phyloP scores from a whole-genome alignment of 2,113 vertebrate genomes.

The Misgurnus mizolepis region DNA sequence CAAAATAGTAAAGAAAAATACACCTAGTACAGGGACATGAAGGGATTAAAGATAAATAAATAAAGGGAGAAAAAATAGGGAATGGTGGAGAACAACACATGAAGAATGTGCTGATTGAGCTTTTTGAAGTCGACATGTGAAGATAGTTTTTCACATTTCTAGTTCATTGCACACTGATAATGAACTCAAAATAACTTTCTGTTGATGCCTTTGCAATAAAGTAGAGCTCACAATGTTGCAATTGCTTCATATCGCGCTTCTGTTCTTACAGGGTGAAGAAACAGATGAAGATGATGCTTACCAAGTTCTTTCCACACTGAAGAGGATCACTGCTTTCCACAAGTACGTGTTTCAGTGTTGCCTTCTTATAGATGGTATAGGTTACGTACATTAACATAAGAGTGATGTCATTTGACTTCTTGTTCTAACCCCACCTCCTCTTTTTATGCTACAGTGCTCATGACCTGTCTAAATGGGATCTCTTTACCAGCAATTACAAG shows the following conservation, averaged over 20 bases:
- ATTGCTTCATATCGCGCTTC: background rate
- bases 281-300: constrained; percentile 98
- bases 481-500: constrained; percentile 98
- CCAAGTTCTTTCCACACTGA: constrained; percentile 95
- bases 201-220: background rate
- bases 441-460: constrained; percentile 80
- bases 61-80: too few species aligned
- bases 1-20: too few species aligned
- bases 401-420: too few species aligned
- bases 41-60: too few species aligned
- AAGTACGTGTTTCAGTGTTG: constrained; percentile 77
- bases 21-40: too few species aligned
- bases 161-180: background rate
- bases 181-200: background rate
- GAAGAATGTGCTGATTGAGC: too few species aligned
- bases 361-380: background rate
- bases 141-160: too few species aligned
- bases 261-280: constrained; percentile 85
- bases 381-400: background rate
- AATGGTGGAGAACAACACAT: too few species aligned
- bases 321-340: constrained; percentile 98
- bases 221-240: background rate
- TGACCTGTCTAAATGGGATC: constrained; percentile 97
- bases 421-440: too few species aligned
- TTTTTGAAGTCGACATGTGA: too few species aligned